phyloP scores from a whole-genome alignment of 2,888 invertebrate genomes.

The Beris chalybata region DNA sequence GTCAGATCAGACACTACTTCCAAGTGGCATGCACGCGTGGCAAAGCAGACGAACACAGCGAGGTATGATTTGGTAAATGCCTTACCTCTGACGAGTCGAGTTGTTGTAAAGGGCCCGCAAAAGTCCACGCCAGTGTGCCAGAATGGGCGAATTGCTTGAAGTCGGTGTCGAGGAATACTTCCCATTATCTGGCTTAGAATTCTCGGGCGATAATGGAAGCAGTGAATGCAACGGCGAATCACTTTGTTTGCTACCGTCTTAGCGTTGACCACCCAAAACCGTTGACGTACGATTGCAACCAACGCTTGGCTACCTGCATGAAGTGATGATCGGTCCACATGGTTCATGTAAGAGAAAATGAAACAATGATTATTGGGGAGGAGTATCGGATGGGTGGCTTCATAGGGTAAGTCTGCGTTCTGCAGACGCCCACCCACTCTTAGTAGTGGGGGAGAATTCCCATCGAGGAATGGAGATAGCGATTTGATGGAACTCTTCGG shows the following conservation, averaged over 20 bases:
- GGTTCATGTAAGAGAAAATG: slow-evolving; percentile 20
- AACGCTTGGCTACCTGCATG: slow-evolving; percentile 44
- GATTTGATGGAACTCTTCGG: slow-evolving; percentile 27
- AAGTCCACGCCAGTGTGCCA: slow-evolving; percentile 34
- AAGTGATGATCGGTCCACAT: slow-evolving; percentile 39
- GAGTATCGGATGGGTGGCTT: too few species aligned
- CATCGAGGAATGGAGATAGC: slow-evolving; percentile 35
- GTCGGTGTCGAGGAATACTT: slow-evolving; percentile 27
- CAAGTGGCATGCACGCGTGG: slow-evolving; percentile 37
- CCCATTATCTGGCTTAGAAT: slow-evolving; percentile 35
- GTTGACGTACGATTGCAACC: slow-evolving; percentile 29
- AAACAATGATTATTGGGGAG: too few species aligned
- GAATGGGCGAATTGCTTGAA: slow-evolving; percentile 33
- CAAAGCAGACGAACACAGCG: slow-evolving; percentile 34
- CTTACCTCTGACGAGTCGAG: slow-evolving; percentile 7
- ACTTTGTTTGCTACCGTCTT: slow-evolving; percentile 2
- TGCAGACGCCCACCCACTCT: slow-evolving; percentile 32
- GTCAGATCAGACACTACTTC: slow-evolving; percentile 36
- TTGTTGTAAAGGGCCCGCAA: slow-evolving; percentile 35
- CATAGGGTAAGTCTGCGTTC: too few species aligned
- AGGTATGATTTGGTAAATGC: background rate
- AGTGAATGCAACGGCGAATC: slow-evolving; percentile 1
- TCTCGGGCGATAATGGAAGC: slow-evolving; percentile 31
- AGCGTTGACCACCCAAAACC: slow-evolving; percentile 28
- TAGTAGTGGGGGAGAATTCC: slow-evolving; percentile 32